Evolutionary conservation across 1,140 invertebrate genomes (phyloP), one percentile per base, ranked within the genome.

Genomic region (Ditylenchus dipsaci): DNA sequence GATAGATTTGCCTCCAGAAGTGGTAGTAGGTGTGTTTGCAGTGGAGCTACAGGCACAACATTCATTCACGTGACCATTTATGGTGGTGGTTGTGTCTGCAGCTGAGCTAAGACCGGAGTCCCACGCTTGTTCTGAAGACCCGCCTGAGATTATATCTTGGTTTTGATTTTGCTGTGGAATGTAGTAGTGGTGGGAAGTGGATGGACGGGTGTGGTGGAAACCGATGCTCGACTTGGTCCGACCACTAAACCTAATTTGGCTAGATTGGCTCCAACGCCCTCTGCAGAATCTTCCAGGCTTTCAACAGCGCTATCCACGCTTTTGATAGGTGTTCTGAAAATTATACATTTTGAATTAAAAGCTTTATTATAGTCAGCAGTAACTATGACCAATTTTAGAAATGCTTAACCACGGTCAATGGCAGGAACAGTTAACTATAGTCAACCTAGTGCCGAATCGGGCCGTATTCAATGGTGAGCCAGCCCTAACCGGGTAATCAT

Each of bases 221-320:
- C 43, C 43, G 57, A 11, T 13, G 11, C 13, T 61, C n/a, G 59
- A 61, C n/a, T 61, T 61, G 19, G 59, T 43, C 8, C 1, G 29
- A 11, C 33, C 33, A n/a, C n/a, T 11, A 38, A 38, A 38, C 33
- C 33, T 38, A 38, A 11, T 38, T 38, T 38, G 33, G 33, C 33
- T 5, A 38, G 33, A 11, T 38, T 3, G 11, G 11, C 33, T 5
- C 33, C 33, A 61, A 33, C 38, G 3, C 5, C 38, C 8, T 61
- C 29, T 30, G 27, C 3, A 5, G 38, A 61, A 61, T 61, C 38
- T 61, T 61, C 59, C 38, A 76, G 58, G 29, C 70, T 68, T 62
- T 77, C 76, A 33, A 77, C 71, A 17, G 76, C 76, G 56, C 77
- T 79, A 61, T 77, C 76, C 38, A 77, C 75, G 58, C 77, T 79